Conservation (phyloP, 2,113 vertebrate genomes). For the Peromyscus maniculatus region DNA sequence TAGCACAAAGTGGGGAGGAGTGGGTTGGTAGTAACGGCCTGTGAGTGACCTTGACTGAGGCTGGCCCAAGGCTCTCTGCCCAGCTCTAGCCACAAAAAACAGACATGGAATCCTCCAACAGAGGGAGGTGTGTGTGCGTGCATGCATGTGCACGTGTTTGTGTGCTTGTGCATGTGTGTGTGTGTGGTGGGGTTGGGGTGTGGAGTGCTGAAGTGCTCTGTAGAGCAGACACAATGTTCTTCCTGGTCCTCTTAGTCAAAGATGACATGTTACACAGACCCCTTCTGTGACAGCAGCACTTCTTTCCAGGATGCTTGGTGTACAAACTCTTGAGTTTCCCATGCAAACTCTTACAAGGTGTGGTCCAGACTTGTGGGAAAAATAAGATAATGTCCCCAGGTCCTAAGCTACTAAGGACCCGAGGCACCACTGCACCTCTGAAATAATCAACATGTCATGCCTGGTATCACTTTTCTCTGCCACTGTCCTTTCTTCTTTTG, state of each 20-base stretch:
- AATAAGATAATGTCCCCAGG: neutral
- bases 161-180: neutral
- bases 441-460: neutral
- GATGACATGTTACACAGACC: neutral
- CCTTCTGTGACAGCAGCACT: neutral
- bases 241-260: neutral
- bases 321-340: neutral
- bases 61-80: neutral
- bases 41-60: constrained; percentile 43
- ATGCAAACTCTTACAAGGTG: neutral
- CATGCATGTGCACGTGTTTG: too few species aligned
- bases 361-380: neutral
- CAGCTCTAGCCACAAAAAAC: constrained; percentile 11
- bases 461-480: neutral
- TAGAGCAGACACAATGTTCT: neutral
- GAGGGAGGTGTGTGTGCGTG: neutral
- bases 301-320: neutral
- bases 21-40: constrained; percentile 1
- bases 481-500: neutral
- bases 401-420: neutral
- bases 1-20: neutral
- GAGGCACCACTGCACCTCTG: neutral
- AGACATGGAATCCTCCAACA: neutral
- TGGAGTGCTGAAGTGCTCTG: neutral
- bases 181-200: neutral